Conservation (phyloP, 1,140 invertebrate species). For the Caenorhabditis tropicalis region DNA sequence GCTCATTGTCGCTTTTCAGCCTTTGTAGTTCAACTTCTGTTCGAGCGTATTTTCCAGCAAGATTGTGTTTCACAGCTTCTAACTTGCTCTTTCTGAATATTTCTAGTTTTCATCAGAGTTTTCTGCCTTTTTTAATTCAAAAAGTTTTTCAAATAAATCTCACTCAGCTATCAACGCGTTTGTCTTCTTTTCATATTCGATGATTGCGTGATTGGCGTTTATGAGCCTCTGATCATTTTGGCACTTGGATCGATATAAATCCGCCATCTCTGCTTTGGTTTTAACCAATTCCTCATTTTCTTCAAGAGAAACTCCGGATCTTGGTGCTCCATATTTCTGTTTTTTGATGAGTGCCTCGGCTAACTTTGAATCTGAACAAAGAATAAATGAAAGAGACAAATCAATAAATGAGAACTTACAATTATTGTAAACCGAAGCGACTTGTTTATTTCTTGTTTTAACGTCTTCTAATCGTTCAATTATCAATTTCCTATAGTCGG, state of each 20-base stretch:
- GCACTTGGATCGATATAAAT: slow-evolving; percentile 4
- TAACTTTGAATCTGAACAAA: neutral
- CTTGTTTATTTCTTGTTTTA: neutral
- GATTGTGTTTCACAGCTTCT: neutral
- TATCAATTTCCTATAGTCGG: neutral
- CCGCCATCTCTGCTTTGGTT: neutral
- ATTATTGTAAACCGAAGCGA: neutral
- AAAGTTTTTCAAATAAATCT: neutral
- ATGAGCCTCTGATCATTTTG: slow-evolving; percentile 18
- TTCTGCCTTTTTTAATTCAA: too few relatives aligned
- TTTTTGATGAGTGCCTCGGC: neutral
- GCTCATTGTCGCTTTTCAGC: neutral
- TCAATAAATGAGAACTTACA: neutral
- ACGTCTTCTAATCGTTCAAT: neutral
- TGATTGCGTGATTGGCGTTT: neutral
- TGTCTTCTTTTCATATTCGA: neutral
- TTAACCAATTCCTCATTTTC: neutral
- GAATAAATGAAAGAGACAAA: neutral
- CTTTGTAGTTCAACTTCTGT: neutral
- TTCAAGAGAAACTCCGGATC: neutral
- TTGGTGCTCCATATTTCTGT: neutral
- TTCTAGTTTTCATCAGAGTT: neutral
- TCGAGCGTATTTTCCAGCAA: neutral
- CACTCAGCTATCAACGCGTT: neutral
- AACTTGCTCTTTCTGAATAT: neutral